Percentiles rank a stretch among this genome's conserved stretches.
Evolutionary conservation across 2,888 invertebrate species (phyloP).

Genomic region (Bhutanitis thaidina): DNA sequence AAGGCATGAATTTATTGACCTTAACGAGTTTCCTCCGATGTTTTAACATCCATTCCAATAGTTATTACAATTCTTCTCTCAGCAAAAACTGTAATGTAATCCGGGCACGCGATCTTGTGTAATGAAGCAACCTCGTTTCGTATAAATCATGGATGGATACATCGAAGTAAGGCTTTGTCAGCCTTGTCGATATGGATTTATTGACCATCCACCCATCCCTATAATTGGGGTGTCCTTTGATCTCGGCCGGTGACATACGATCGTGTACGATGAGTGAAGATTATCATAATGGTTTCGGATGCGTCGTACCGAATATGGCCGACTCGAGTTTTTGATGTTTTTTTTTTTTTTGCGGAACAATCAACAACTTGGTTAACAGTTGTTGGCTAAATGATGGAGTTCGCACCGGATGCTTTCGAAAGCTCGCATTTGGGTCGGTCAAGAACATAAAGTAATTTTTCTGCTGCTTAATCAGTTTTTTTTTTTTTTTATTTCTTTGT

Average conservation of each 20-base stretch:
- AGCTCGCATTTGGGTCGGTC: too few species aligned
- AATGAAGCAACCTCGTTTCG: neutral
- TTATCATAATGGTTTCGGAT: neutral
- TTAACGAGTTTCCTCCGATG: neutral
- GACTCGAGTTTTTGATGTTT: neutral
- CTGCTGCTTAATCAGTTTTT: too few species aligned
- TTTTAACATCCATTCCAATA: neutral
- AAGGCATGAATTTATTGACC: neutral
- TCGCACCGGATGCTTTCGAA: too few species aligned
- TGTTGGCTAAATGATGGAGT: neutral
- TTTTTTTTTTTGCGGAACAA: neutral
- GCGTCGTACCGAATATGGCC: neutral
- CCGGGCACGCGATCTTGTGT: slow-evolving; percentile 2
- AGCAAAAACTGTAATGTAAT: neutral
- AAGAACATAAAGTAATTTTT: too few species aligned
- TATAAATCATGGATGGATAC: slow-evolving; percentile 2
- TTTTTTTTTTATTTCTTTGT: too few species aligned
- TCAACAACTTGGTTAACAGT: neutral
- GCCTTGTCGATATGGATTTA: slow-evolving; percentile 12
- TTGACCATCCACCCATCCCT: slow-evolving; percentile 8
- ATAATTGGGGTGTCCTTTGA: slow-evolving; percentile 2
- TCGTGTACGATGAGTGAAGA: neutral
- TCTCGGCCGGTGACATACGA: neutral
- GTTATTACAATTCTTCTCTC: neutral
- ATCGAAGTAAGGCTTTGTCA: neutral